These are phyloP conservation scores for Sula dactylatra DNA, from an alignment of 2,113 vertebrate species.

Conservation along the genomic window DNA sequence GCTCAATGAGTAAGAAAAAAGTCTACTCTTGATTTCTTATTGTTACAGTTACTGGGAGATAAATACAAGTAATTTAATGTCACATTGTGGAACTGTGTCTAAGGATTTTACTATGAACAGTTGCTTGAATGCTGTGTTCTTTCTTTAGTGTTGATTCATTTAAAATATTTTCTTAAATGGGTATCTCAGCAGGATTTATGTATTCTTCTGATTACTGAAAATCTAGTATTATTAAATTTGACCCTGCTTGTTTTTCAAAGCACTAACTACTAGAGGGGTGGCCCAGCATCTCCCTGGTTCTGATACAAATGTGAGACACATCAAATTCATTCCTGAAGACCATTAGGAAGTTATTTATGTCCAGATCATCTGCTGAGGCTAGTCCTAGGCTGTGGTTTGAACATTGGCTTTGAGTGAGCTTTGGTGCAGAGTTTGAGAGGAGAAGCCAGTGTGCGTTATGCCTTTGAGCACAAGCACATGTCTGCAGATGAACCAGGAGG, in stretches of 20 bases:
- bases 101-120: neutral
- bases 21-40: neutral
- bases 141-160: slow-evolving; percentile 2
- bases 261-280: neutral
- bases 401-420: neutral
- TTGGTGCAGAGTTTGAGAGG: neutral
- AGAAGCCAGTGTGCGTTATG: neutral
- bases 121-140: neutral
- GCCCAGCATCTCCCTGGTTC: neutral
- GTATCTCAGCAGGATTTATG: neutral
- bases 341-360: neutral
- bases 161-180: neutral
- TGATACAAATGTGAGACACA: neutral
- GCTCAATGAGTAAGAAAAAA: neutral
- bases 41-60: neutral
- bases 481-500: neutral
- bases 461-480: neutral
- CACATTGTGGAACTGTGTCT: neutral
- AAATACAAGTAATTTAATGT: slow-evolving; percentile 6
- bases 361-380: neutral
- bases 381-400: neutral
- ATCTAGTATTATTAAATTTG: neutral
- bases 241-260: neutral
- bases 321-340: neutral
- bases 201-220: neutral